Evolutionary conservation across 2,113 vertebrate genomes (phyloP), one percentile per base, ranked within the genome.

Genomic region (Colinus virginianus): DNA sequence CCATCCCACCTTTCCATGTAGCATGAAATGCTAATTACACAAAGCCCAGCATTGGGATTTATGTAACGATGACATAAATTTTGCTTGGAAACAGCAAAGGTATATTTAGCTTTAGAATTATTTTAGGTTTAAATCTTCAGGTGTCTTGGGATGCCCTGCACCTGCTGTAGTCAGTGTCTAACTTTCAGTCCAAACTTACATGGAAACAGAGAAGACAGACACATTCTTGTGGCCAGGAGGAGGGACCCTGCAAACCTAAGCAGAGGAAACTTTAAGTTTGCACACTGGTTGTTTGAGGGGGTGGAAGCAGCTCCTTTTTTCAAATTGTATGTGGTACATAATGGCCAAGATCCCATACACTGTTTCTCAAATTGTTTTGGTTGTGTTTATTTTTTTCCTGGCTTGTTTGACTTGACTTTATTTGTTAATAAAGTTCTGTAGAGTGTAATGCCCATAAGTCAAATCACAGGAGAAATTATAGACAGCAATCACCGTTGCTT

Each of bases 391-490:
- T 61, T 71, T 64, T 63, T 51, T 6, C 38, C 69, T 68, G 9
- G 42, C 20, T 84, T n/a, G 9, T 74, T 81, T 93, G 84, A 78
- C 38, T 88, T 76, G 43, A 66, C 66, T 87, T 89, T 67, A 58
- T 94, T 92, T 58, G 69, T 86, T 95, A 84, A 90, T 90, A 84
- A 91, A 78, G 53, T 78, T 69, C 79, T 84, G 58, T 53, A 72
- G 56, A 76, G 72, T 43, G 68, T 92, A 88, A 71, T 83, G 62
- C 61, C 76, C n/a, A 0, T 64, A 85, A 95, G 53, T 94, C 72
- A 91, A 93, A 83, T 48, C 93, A 86, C 23, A 25, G 85, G 90
- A 95, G 90, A 88, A 88, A 94, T 91, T 86, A 81, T 1, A 86
- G 82, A 11, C 82, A 90, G 84, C 87, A 93, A 69, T 91, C 78